Evolutionary conservation across 2,113 vertebrate species (phyloP), one percentile per base, ranked within the genome.

Genomic region (Chascanopsetta lugubris): DNA sequence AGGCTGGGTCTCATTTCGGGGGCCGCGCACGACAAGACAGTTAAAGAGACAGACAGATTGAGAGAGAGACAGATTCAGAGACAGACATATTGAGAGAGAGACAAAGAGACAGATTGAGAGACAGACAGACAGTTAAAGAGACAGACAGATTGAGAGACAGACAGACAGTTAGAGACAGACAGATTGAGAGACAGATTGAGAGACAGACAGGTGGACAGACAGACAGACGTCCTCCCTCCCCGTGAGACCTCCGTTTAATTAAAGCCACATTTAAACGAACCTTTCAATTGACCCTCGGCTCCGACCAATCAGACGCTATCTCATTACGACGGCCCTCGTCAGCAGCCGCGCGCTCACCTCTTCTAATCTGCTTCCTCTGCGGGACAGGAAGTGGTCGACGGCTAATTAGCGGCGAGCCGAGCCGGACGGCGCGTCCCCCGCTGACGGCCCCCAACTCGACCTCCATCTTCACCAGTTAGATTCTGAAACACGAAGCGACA

Each of bases 261-360:
- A 84, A 79, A 79, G 43, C 10, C 24, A 53, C 15, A 17, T 49
- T 50, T 32, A 0, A 10, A 29, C 43, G 21, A 65, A 36, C 26
- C 18, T 55, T 78, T 61, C 61, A 79, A 87, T 87, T 87, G 86
- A 86, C 81, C 85, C 64, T 5, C n/a, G 7, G 59, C 55, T 38
- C 46, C 50, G 8, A 18, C 83, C 81, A 89, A 87, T 87, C 85
- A 77, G 79, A 32, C 13, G 45, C 56, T 73, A 83, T 81, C 83
- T 81, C 47, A 51, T 84, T 71, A 71, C 56, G 76, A 30, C n/a
- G n/a, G 66, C 49, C 61, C 64, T 43, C 5, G 9, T 34, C 71
- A 63, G 77, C 47, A 0, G 2, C n/a, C 0, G 2, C 15, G 63
- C 25, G 9, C 42, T 82, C 85, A 76, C 82, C 77, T 68, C 75